Evolutionary conservation across 64 coral and sea anemone species (phyloP), one percentile per base, ranked within the genome.

Genomic region (Porites lutea): DNA sequence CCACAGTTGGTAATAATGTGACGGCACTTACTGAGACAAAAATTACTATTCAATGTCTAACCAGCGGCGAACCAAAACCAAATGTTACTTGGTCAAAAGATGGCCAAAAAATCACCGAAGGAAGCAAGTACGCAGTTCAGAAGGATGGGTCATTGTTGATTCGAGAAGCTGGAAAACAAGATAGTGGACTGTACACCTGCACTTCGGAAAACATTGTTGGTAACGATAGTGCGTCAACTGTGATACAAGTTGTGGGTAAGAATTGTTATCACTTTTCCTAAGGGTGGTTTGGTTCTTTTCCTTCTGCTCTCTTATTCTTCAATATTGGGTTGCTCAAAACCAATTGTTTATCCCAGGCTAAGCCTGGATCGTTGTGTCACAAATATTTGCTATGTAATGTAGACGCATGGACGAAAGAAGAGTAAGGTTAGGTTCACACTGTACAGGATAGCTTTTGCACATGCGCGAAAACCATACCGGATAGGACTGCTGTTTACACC

Each of bases 61-160:
- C 65, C 20, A 86, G 20, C 57, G 95, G 95, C 23, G 65, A 93
- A 23, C 95, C 95, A 50, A 52, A 68, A 22, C 95, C 95, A 50
- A 68, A 45, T 52, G 79, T 98, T 52, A 98, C 93, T 19, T 98
- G 96, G 96, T 73, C 49, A 64, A 86, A 93, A 61, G 88, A 95
- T 65, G 88, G 59, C 87, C 14, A 90, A 46, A 81, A 58, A 59
- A 62, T 87, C n/a, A 18, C 43, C 13, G 13, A 13, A 54, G 81
- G 71, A 47, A 60, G 79, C 10, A 93, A 79, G 61, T 82, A 89
- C 86, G 82, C 60, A 48, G 72, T 96, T 27, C 61, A 83, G 65
- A 49, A 70, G 51, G 46, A 82, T 79, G 83, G 18, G 2, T 87
- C 70, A 78, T 79, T 93, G 71, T 48, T 75, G 46, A 93, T 75